Base-by-base conservation (phyloP, 2,888 invertebrate genomes). In the Atherix ibis region DNA sequence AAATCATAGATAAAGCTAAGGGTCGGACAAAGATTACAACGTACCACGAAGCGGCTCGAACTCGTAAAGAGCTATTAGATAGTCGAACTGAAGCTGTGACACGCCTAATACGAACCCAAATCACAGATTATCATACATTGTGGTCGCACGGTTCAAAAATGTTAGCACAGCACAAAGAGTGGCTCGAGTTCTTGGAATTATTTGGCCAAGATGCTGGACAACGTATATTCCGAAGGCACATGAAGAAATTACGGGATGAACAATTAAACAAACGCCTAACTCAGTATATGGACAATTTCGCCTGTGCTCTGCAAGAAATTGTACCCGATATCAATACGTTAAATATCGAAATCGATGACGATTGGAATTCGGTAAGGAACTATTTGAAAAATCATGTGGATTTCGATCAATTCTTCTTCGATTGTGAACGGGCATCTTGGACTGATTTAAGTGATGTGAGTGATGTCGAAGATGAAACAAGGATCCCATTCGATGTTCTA, bases 401-500 rank as follows among this genome's bases (percentile, higher is more conserved):
- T 58, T 95, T 91, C 65, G 77, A 81, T 36, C 78, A 82, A 50
- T 88, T 87, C 67, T 97, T 94, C 67, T 83, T 87, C 48, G 82
- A 84, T 52, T 76, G 78, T 48, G 76, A 77, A 9, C 78, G 79
- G 47, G 75, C 69, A 47, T 74, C 78, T 31, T 87, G 79, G 83
- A 76, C 76, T 42, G 80, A 77, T 57, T 64, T 74, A 43, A 65
- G 73, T 30, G 73, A 77, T 43, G 71, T 60, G 56, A 73, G 67
- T 57, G 66, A 66, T 47, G 56, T 60, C 19, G 65, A 65, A 42
- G 68, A 69, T 43, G 82, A 81, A 51, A 66, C 71, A 17, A 74
- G 91, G 51, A 87, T 95, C 53, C 94, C 94, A 0, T 85, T 84
- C 57, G 91, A 92, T 58, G 79, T 94, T 38, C 65, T 95, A 38